Percentiles rank a stretch among this genome's conserved stretches.
These are phyloP conservation scores for Drosophila prolongata DNA, from an alignment of 2,888 invertebrate genomes.

Conservation along the genomic window DNA sequence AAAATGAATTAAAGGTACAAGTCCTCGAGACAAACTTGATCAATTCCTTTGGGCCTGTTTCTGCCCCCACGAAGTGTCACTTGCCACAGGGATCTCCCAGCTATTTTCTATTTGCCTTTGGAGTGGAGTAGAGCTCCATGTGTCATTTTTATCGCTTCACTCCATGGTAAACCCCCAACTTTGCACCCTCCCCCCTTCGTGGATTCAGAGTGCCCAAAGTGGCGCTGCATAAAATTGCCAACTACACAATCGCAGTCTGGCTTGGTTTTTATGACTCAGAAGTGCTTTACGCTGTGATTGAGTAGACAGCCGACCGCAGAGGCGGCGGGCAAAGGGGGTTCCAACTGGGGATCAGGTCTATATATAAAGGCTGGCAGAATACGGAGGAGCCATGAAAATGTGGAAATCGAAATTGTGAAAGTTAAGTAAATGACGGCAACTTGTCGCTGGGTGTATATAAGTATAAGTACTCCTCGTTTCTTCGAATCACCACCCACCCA, in stretches of 20 bases:
- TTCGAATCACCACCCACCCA: conserved; percentile 2
- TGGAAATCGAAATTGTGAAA: conserved; percentile 40
- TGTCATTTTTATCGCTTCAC: conserved; percentile 44
- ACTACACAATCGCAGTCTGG: conserved; percentile 44
- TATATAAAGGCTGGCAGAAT: conserved; percentile 5
- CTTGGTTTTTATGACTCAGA: conserved; percentile 62
- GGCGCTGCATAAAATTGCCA: conserved; percentile 48
- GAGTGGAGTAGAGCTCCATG: conserved; percentile 38
- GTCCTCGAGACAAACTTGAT: conserved; percentile 16
- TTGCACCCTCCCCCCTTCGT: not conserved
- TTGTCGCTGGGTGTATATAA: conserved; percentile 32
- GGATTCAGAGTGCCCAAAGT: conserved; percentile 21
- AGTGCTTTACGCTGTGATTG: conserved; percentile 60
- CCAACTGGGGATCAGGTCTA: conserved; percentile 1
- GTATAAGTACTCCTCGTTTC: not conserved
- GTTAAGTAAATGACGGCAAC: conserved; percentile 28
- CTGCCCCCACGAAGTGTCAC: conserved; percentile 32
- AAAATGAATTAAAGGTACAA: not conserved
- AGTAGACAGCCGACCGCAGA: conserved; percentile 48
- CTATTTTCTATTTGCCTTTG: conserved; percentile 6
- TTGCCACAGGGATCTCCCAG: conserved; percentile 32
- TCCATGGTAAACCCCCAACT: not conserved
- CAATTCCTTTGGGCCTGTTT: conserved; percentile 12
- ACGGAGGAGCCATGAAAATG: conserved; percentile 20
- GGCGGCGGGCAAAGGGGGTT: conserved; percentile 5